Evolutionary conservation across 2,797 vertebrate species (phyloP).

Genomic region (Leptodactylus fallax): DNA sequence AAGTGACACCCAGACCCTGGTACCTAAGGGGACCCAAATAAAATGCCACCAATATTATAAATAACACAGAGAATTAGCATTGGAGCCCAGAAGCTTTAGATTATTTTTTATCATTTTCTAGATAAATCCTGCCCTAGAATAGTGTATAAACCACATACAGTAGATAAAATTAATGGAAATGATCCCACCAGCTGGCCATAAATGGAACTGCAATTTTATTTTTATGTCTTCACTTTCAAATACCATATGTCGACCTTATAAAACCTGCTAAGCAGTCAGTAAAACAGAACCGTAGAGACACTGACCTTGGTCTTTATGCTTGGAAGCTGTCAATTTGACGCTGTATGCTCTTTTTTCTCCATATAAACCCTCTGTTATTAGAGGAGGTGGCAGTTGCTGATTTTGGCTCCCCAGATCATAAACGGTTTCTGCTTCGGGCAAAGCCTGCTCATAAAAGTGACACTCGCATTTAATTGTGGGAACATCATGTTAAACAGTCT

Average conservation of each 20-base stretch:
- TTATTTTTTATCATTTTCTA: neutral
- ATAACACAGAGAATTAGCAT: too few species aligned
- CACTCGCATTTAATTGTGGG: constrained; percentile 20
- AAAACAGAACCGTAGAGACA: constrained; percentile 1
- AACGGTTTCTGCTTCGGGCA: constrained; percentile 28
- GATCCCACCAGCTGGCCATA: neutral
- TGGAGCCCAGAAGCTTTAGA: too few species aligned
- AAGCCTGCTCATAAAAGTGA: constrained; percentile 35
- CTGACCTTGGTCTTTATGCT: constrained; percentile 70
- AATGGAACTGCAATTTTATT: neutral
- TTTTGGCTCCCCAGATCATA: constrained; percentile 15
- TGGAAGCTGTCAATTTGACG: constrained; percentile 46
- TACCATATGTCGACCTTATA: neutral
- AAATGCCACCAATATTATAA: too few species aligned
- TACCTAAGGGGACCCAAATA: too few species aligned
- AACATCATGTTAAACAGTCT: neutral
- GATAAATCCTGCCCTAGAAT: neutral
- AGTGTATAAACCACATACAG: neutral
- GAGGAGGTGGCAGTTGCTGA: neutral
- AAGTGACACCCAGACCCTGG: too few species aligned
- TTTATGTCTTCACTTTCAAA: neutral
- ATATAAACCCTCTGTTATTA: constrained; percentile 48
- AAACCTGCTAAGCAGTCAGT: neutral
- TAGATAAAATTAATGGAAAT: neutral
- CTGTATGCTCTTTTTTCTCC: constrained; percentile 57